Percentiles rank a stretch among this genome's conserved stretches.
phyloP scores from a whole-genome alignment of 37 sponge, comb jelly and placozoan genomes.

The Spongilla lacustris region DNA sequence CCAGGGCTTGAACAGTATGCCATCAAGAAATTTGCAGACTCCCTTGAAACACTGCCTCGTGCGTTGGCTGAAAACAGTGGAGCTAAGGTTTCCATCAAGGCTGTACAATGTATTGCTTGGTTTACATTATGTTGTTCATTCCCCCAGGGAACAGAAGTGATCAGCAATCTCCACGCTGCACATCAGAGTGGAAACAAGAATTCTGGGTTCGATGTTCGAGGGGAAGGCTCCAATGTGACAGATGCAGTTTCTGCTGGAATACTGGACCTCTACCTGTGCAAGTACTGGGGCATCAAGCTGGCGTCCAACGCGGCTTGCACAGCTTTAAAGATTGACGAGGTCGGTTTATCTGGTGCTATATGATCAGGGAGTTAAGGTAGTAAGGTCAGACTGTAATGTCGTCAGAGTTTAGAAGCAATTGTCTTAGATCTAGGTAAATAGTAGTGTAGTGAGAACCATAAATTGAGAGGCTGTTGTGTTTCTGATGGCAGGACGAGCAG shows the following conservation, averaged over 20 bases:
- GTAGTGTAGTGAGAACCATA: too few relatives aligned
- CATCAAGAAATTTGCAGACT: constrained; percentile 93
- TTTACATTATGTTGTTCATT: too few relatives aligned
- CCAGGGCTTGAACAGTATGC: constrained; percentile 98
- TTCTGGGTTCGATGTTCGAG: constrained; percentile 77
- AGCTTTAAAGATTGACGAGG: constrained; percentile 95
- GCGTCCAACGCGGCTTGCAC: constrained; percentile 92
- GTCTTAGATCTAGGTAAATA: too few relatives aligned
- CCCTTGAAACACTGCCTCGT: constrained; percentile 83
- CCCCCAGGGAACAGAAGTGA: constrained; percentile 83
- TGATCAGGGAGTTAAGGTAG: not conserved
- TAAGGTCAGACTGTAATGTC: too few relatives aligned
- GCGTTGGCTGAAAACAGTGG: constrained; percentile 97
- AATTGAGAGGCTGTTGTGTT: too few relatives aligned
- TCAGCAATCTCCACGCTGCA: constrained; percentile 89
- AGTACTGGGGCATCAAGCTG: constrained; percentile 93
- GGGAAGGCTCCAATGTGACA: constrained; percentile 60
- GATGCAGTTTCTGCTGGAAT: constrained; percentile 65
- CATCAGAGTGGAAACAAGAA: constrained; percentile 80
- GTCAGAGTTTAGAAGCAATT: too few relatives aligned
- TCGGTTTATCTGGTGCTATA: too few relatives aligned
- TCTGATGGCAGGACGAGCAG: too few relatives aligned
- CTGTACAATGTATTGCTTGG: too few relatives aligned
- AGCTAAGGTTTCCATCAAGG: constrained; percentile 70
- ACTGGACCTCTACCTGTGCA: constrained; percentile 76